Evolutionary conservation across 2,888 invertebrate species (phyloP), one percentile per base, ranked within the genome.

Genomic region (Calameuta filiformis): DNA sequence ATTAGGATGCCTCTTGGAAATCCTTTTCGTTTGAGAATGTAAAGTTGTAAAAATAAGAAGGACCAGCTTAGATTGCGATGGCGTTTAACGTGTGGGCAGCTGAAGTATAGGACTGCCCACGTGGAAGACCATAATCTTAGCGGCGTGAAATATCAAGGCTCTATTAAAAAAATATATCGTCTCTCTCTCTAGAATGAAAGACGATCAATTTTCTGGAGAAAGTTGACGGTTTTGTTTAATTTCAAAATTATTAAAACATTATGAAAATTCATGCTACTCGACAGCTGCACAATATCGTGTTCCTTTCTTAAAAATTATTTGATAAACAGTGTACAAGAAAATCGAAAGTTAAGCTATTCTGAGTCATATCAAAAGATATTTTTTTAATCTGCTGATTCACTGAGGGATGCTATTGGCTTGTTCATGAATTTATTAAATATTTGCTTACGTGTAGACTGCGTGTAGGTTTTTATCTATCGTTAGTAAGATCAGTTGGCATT

Each of bases 21-120:
- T 23, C 6, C 23, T 23, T 56, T 56, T 23, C 56, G 56, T 23
- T 56, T 9, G 23, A 2, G 23, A 56, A 56, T 1, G 56, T 23
- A 56, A 56, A 23, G 9, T 9, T 23, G 56, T 56, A 56, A 56
- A 23, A 56, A 56, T 56, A 4, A 15, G 40, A 23, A 56, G 56
- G 56, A 56, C 56, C 80, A 79, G 79, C 71, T 79, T 40, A 82
- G 79, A 79, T 79, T 74, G 77, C 77, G 81, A 80, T 73, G 76
- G 73, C 33, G 77, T 68, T 3, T 12, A 56, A 83, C 85, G 85
- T 85, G 79, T 84, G 85, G 40, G n/a, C 81, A 11, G 30, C 15
- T 34, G 69, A 76, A 69, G 76, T 74, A 80, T 75, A 69, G n/a
- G 73, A 79, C 81, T 83, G 35, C 83, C 83, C 82, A 85, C 83